Base-by-base conservation (phyloP, 2,113 vertebrate genomes). In the Theristicus caerulescens region DNA sequence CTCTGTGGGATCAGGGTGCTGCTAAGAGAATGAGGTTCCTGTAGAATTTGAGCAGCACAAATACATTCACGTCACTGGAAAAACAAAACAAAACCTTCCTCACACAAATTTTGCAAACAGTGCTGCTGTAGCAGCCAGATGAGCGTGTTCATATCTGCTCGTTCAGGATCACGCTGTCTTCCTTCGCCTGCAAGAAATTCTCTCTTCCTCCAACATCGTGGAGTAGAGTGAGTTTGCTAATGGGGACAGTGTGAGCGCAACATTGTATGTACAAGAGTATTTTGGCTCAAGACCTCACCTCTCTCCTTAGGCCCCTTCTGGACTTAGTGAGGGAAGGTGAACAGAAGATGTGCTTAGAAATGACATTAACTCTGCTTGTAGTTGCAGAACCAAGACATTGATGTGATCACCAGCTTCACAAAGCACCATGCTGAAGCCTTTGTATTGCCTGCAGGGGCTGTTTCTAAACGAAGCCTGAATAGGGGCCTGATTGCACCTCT, bases 401-500 rank as follows among this genome's bases (percentile, higher is more conserved):
- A 31, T 62, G 61, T 65, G 62, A 91, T 95, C 94, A 90, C 82
- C 88, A 77, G 44, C 85, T 96, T 95, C 91, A 93, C 88, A 95
- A 93, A 96, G 94, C 85, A 71, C 86, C 82, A 81, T 82, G 89
- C 96, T 87, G 91, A 96, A 97, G 89, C 86, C 81, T 95, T 96
- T 97, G 95, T 96, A 79, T 96, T 96, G 96, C 96, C 97, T 97
- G 95, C 96, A 97, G 98, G 97, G 98, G 97, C 97, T 98, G 98
- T 98, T 93, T 94, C 98, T 97, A 98, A 98, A 98, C 47, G 76
- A 94, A 98, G 95, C 76, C 96, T 98, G 98, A 98, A 98, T 98
- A 98, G 81, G 97, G 98, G 96, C 97, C 97, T 98, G 98, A 98
- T 98, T 98, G 98, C 98, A 97, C 97, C 97, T 98, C 98, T 98